Base-by-base conservation (phyloP, 2,797 vertebrate species). In the Australoheros facetus region DNA sequence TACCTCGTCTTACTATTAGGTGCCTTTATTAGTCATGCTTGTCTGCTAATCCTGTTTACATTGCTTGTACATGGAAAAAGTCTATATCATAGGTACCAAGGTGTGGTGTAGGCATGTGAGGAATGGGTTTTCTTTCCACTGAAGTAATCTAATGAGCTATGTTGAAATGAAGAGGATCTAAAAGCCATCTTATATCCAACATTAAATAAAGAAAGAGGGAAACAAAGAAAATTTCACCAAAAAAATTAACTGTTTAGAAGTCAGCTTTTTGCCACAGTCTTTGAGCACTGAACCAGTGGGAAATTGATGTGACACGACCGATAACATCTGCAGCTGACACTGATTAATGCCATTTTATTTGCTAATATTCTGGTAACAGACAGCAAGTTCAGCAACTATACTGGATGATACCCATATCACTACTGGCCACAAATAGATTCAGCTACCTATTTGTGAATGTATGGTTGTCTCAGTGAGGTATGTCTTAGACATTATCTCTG, bases 61-160 rank as follows among this genome's bases (percentile, higher is more conserved):
- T 77, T 23, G 21, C 39, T 60, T 79, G 48, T 60, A 56, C 69
- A 28, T 26, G 14, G 69, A 66, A 83, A 78, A 21, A 21, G n/a
- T 39, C 17, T 11, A 21, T 75, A 48, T 56, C 23, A 64, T 16
- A 51, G 64, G 58, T 78, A 26, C 39, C 11, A 3, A 32, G 16
- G 45, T 16, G 45, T 7, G 16, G 14, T 48, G 14, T 48, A 48
- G 14, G 45, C 16, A 12, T 45, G 14, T 6, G 42, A 45, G 42
- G 42, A 37, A 26, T 2, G 12, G 17, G 23, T 58, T 28, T 23
- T 21, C 53, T n/a, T 11, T 75, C 48, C 71, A 28, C 39, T 60
- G 26, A 17, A 62, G 10, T 17, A 4, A 16, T 72, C 9, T 30
- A 56, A 74, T 54, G 30, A 37, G 13, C 12, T 37, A 3, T 34